Conservation (phyloP, 1,140 invertebrate species). For the Bradysia coprophila region DNA sequence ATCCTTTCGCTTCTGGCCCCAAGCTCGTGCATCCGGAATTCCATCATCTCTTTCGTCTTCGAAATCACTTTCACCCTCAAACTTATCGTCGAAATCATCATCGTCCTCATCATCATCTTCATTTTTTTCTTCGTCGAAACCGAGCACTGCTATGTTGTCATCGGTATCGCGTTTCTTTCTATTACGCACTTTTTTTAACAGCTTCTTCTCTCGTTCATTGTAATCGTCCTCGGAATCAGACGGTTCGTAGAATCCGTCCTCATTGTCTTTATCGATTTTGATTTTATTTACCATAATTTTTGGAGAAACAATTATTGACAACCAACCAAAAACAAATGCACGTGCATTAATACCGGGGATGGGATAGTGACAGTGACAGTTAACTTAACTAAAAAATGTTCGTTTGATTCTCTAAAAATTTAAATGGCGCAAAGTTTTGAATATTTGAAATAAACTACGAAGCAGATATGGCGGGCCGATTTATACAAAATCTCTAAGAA, state of each 20-base stretch:
- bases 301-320: not conserved
- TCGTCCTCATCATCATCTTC: constrained; percentile 27
- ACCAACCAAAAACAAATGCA: no score
- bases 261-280: not conserved
- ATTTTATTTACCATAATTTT: constrained; percentile 2
- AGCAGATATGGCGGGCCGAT: no score
- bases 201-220: constrained; percentile 36
- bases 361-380: no score
- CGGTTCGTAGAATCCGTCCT: constrained; percentile 28
- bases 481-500: no score
- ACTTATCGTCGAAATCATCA: constrained; percentile 23
- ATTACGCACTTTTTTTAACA: constrained; percentile 39
- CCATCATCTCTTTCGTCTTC: constrained; percentile 42
- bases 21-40: constrained; percentile 61
- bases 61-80: constrained; percentile 43
- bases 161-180: constrained; percentile 28
- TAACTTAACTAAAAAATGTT: no score
- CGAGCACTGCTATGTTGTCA: constrained; percentile 43
- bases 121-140: constrained; percentile 29
- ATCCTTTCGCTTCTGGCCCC: constrained; percentile 60
- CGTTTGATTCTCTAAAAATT: no score
- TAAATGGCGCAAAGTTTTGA: no score
- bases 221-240: constrained; percentile 53
- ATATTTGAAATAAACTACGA: no score
- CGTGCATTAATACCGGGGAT: no score